These are phyloP conservation scores for Acrobasis repandana DNA, from an alignment of 2,888 invertebrate species.

Conservation along the genomic window DNA sequence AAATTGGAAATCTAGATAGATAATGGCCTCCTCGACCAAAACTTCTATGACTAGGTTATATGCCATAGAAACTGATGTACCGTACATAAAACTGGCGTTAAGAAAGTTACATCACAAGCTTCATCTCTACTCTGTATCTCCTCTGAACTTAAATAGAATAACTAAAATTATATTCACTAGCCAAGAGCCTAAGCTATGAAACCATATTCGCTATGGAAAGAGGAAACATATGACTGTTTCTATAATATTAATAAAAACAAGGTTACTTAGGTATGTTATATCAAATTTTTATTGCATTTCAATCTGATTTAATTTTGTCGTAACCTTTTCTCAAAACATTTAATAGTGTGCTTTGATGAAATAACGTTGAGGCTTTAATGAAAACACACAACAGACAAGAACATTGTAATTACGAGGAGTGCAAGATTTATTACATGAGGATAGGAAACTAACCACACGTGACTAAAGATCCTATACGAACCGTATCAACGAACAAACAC, in stretches of 20 bases:
- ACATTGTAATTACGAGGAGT: slow-evolving; percentile 80
- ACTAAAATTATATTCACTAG: too few species aligned
- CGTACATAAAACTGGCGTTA: too few species aligned
- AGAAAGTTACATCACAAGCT: too few species aligned
- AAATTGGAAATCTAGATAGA: too few species aligned
- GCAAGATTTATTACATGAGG: slow-evolving; percentile 78
- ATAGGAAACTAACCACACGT: slow-evolving; percentile 80
- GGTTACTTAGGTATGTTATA: neutral
- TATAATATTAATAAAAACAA: neutral
- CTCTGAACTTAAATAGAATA: too few species aligned
- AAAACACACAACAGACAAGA: slow-evolving; percentile 80
- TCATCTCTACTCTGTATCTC: too few species aligned
- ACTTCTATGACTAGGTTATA: too few species aligned
- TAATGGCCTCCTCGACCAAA: too few species aligned
- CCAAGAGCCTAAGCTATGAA: too few species aligned
- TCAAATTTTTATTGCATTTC: neutral
- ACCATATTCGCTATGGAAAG: too few species aligned
- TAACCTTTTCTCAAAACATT: slow-evolving; percentile 24
- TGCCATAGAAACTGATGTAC: too few species aligned
- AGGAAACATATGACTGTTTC: too few species aligned
- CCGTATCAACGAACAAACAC: slow-evolving; percentile 50
- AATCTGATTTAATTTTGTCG: neutral
- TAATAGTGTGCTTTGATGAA: slow-evolving; percentile 29
- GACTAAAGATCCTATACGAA: slow-evolving; percentile 53
- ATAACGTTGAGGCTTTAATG: slow-evolving; percentile 59